Percentiles rank a stretch among this genome's conserved stretches.
phyloP scores from a whole-genome alignment of 2,888 invertebrate species.

The Hydroisotoma schaefferi region DNA sequence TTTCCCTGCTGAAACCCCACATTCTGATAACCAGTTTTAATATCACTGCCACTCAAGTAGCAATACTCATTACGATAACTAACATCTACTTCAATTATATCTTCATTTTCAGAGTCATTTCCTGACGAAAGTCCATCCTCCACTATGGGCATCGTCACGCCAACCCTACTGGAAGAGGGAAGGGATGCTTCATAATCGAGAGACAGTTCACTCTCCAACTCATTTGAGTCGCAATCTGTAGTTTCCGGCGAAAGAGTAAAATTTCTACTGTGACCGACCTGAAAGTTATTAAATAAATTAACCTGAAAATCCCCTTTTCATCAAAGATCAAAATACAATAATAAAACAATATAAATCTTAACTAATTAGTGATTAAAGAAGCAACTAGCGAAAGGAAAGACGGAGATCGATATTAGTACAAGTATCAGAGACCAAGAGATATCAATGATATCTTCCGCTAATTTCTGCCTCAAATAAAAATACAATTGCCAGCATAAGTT shows the following conservation, averaged over 20 bases:
- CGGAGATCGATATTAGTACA: too few species aligned
- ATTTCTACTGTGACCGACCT: slow-evolving; percentile 71
- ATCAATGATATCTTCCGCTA: too few species aligned
- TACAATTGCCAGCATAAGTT: too few species aligned
- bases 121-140: slow-evolving; percentile 93
- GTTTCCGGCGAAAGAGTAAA: slow-evolving; percentile 89
- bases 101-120: slow-evolving; percentile 84
- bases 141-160: slow-evolving; percentile 79
- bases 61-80: slow-evolving; percentile 1
- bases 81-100: slow-evolving; percentile 24
- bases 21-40: neutral
- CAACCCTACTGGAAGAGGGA: slow-evolving; percentile 53
- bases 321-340: too few species aligned
- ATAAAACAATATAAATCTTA: too few species aligned
- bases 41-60: slow-evolving; percentile 9
- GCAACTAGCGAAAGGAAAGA: too few species aligned
- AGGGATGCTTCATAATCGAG: slow-evolving; percentile 55
- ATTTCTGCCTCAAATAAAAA: too few species aligned
- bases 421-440: too few species aligned
- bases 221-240: slow-evolving; percentile 87
- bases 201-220: slow-evolving; percentile 79
- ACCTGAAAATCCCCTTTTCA: too few species aligned
- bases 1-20: neutral
- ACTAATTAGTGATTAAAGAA: too few species aligned
- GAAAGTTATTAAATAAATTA: too few species aligned